Percentiles rank a stretch among this genome's conserved stretches.
These are phyloP conservation scores for Neodiprion lecontei DNA, from an alignment of 1,140 invertebrate species.

Conservation along the genomic window DNA sequence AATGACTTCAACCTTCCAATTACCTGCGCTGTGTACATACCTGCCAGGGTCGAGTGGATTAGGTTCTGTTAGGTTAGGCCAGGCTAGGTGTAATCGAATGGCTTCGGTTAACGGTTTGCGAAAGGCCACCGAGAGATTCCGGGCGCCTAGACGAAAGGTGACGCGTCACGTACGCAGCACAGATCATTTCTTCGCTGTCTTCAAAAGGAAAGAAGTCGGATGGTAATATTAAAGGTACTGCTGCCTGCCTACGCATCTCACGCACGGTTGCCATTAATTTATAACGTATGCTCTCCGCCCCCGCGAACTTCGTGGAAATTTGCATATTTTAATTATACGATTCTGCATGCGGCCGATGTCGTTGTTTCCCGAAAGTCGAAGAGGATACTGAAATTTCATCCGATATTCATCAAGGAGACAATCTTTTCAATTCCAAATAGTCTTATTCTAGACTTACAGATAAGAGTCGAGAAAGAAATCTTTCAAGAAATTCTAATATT, in stretches of 20 bases:
- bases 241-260: not conserved
- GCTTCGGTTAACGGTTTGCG: not conserved
- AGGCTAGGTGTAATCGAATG: constrained; percentile 7
- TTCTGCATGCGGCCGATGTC: not conserved
- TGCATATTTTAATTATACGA: not conserved
- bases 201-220: not conserved
- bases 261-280: not conserved
- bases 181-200: not conserved
- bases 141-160: not conserved
- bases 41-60: not conserved
- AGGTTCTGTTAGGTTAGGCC: not conserved
- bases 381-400: not conserved
- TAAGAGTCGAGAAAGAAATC: no score
- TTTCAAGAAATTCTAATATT: no score
- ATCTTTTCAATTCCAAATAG: no score
- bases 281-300: not conserved
- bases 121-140: not conserved
- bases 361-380: not conserved
- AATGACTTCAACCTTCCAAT: no score
- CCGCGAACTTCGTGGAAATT: not conserved
- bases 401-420: no score
- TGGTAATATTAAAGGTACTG: not conserved
- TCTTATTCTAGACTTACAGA: no score
- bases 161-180: not conserved
- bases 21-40: no score